These are phyloP conservation scores for Sinelater perroti DNA, from an alignment of 2,888 invertebrate species.

Conservation along the genomic window DNA sequence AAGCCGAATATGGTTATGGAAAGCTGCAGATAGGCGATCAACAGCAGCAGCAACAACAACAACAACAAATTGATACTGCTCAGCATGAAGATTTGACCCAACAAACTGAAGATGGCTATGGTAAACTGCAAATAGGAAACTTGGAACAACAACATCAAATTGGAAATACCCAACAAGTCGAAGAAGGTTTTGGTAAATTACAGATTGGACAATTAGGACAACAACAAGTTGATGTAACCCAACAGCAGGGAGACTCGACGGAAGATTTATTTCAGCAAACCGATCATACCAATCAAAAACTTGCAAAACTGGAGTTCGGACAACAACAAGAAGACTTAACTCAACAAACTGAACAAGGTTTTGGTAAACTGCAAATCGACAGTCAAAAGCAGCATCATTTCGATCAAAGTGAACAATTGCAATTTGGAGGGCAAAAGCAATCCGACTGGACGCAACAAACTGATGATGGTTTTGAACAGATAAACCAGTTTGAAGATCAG, in stretches of 20 bases:
- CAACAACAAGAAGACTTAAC: slow-evolving; percentile 39
- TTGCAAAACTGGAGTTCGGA: neutral
- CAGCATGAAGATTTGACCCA: slow-evolving; percentile 43
- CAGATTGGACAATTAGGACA: slow-evolving; percentile 32
- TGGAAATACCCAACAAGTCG: slow-evolving; percentile 24
- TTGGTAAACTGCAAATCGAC: slow-evolving; percentile 46
- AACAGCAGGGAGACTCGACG: slow-evolving; percentile 30
- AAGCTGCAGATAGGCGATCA: slow-evolving; percentile 32
- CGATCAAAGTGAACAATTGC: slow-evolving; percentile 19
- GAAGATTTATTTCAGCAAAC: slow-evolving; percentile 41
- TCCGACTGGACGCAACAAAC: slow-evolving; percentile 35
- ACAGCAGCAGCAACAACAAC: too few relatives aligned
- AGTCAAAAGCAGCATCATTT: slow-evolving; percentile 36
- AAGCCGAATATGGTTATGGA: slow-evolving; percentile 40
- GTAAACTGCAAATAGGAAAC: slow-evolving; percentile 36
- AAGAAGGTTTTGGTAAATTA: slow-evolving; percentile 34
- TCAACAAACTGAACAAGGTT: slow-evolving; percentile 43
- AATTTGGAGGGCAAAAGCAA: slow-evolving; percentile 27
- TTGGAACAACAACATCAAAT: slow-evolving; percentile 13
- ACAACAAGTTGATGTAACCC: slow-evolving; percentile 18
- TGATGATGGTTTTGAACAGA: slow-evolving; percentile 31
- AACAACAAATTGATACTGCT: slow-evolving; percentile 42
- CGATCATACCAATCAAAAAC: slow-evolving; percentile 16
- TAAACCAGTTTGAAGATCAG: neutral
- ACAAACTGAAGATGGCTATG: slow-evolving; percentile 42